Evolutionary conservation across 2,888 invertebrate species (phyloP).

Genomic region (Meiosimyza platycephala): DNA sequence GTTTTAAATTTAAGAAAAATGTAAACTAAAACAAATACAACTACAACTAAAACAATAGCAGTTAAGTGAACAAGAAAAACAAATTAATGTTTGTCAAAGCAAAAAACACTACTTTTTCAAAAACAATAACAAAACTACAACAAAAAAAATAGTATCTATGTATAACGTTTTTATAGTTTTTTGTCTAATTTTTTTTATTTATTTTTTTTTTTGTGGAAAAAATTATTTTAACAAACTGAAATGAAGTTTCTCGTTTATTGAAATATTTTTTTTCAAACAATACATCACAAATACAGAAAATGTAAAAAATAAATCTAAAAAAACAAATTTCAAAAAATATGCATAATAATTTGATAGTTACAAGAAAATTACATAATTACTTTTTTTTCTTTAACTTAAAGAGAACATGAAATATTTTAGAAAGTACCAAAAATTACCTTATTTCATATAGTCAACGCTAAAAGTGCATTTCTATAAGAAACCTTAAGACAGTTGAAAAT

Average conservation of each 20-base stretch:
- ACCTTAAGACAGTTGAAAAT: too few species aligned
- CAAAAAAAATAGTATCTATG: conserved; percentile 8
- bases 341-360: too few species aligned
- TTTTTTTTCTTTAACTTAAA: conserved; percentile 20
- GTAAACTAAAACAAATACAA: conserved; percentile 16
- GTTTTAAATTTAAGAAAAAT: neutral
- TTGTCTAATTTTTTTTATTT: neutral
- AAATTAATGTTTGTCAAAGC: neutral
- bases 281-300: conserved; percentile 10
- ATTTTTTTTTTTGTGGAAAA: neutral
- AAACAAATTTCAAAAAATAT: too few species aligned
- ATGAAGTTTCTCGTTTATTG: conserved; percentile 6
- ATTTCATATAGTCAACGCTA: conserved; percentile 4
- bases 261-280: neutral
- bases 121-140: conserved; percentile 42
- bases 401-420: conserved; percentile 14
- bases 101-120: neutral
- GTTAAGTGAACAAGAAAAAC: neutral
- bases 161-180: neutral
- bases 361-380: conserved; percentile 15
- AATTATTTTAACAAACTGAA: neutral
- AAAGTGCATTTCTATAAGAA: too few species aligned
- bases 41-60: conserved; percentile 32
- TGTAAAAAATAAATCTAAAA: neutral
- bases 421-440: conserved; percentile 6